Base-by-base conservation (phyloP, 2,797 vertebrate genomes). In the Mormyrops boulengeri region DNA sequence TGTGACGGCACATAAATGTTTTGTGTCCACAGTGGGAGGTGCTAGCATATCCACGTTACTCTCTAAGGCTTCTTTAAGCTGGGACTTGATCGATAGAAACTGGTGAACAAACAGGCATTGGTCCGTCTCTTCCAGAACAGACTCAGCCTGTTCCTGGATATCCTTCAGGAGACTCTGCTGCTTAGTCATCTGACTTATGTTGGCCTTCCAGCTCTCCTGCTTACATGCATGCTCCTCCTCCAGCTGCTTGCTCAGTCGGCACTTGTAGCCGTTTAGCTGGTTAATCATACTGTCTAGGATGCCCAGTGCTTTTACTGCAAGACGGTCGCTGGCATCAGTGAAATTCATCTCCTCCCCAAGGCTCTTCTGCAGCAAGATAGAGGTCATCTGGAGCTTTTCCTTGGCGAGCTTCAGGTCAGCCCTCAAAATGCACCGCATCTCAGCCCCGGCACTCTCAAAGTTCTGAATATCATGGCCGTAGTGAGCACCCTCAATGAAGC, bases 391-490 rank as follows among this genome's bases (percentile, higher is more conserved):
- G 90, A 96, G 93, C 89, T 92, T 94, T 88, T 89, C 86, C 7
- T 90, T 92, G 89, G 96, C 91, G 88, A 93, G 94, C 92, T 95
- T 95, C 89, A 19, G 91, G 44, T 94, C 92, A n/a, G 44, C 91
- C 62, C 94, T 92, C 88, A 96, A 88, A 0, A 91, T 93, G 47
- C 91, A 91, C 53, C 93, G 94, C 93, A 96, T 95, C 90, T 96
- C 95, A 19, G 94, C 92, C 44, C 94, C 95, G 0, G 95, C 96
- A 0, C 91, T 93, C 1, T 89, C 93, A 34, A 96, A 93, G 57
- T 92, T 95, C 52, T 96, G 94, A 44, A 96, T 91, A 0, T 95
- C 93, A 0, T 97, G 97, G 88, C 91, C 90, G 30, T 90, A 92
- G 92, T 97, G 96, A 0, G 14, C 26, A 0, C 94, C 95, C 0